Base-by-base conservation (phyloP, 2,888 invertebrate genomes). In the Gibbula magus region DNA sequence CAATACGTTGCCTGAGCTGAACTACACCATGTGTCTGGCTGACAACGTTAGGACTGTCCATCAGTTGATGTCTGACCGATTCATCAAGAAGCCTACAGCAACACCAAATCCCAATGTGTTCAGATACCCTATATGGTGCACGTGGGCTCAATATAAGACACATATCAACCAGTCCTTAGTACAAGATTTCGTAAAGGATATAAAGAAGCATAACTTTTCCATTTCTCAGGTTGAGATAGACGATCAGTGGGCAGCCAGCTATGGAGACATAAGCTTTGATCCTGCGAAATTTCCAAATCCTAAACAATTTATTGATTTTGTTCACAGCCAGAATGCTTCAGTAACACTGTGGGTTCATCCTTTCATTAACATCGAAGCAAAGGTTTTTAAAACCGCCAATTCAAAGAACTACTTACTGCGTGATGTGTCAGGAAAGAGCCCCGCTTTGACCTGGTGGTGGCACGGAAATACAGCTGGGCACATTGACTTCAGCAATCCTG, bases 401-500 rank as follows among this genome's bases (percentile, higher is more conserved):
- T 94, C 95, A 75, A 81, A 86, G 0, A 84, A 83, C 91, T 96
- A 94, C 91, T 97, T 0, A 97, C 97, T 89, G 97, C 97, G 16
- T 16, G 86, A 85, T n/a, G 85, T 86, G 13, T 32, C 61, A 3
- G 81, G 82, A 5, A 73, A 80, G 2, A 39, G 83, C 0, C 89
- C 91, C 0, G 89, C 88, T 0, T 77, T 91, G 0, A 92, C 97
- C 22, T 96, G 97, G 0, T 95, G 96, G 87, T 98, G 97, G 93
- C 96, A 97, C 91, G 96, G 96, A 0, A 93, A 96, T 77, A 87
- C 84, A 1, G 88, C 95, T 0, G 85, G 96, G 7, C 96, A 98
- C 81, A 96, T 98, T 79, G 98, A 99, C 91, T 95, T 97, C 5
- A 98, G 98, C 0, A 97, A 97, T 86, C 96, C 96, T 86, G 94